These are phyloP conservation scores for Fulmarus glacialis DNA, from an alignment of 2,113 vertebrate genomes.

Conservation along the genomic window DNA sequence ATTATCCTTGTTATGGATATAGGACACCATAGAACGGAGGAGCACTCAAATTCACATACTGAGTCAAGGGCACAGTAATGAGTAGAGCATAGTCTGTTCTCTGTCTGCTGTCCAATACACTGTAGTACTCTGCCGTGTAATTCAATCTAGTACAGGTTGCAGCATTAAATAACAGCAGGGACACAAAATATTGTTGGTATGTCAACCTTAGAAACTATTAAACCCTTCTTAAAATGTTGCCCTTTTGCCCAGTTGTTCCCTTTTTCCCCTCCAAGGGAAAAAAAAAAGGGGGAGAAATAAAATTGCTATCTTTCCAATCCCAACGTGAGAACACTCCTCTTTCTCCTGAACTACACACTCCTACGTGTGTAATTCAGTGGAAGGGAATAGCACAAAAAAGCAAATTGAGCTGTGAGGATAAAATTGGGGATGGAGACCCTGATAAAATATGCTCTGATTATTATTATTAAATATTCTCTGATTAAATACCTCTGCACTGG, in stretches of 20 bases:
- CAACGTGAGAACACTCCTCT: not conserved
- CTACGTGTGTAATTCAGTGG: not conserved
- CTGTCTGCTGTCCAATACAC: not conserved
- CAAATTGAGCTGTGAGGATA: not conserved
- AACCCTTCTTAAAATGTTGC: not conserved
- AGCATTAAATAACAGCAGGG: slow-evolving; percentile 11
- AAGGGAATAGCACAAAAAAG: not conserved
- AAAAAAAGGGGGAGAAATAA: not conserved
- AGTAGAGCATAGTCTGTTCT: not conserved
- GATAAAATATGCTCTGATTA: not conserved
- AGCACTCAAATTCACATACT: not conserved
- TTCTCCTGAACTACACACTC: not conserved
- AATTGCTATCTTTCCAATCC: not conserved
- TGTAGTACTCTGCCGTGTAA: not conserved
- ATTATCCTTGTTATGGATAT: not conserved
- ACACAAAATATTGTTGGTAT: not conserved
- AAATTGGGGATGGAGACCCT: not conserved
- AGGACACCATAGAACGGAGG: not conserved
- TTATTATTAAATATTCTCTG: not conserved
- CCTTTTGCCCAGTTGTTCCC: not conserved
- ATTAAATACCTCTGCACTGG: not conserved
- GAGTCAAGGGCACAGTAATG: not conserved
- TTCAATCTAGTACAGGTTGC: not conserved
- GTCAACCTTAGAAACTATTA: not conserved
- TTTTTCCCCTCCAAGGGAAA: not conserved